A percentile compares a stretch with the other conserved stretches of the same genome.
These are phyloP conservation scores for Eudasyphora cyanicolor DNA, from an alignment of 2,888 invertebrate genomes.

Conservation along the genomic window DNA sequence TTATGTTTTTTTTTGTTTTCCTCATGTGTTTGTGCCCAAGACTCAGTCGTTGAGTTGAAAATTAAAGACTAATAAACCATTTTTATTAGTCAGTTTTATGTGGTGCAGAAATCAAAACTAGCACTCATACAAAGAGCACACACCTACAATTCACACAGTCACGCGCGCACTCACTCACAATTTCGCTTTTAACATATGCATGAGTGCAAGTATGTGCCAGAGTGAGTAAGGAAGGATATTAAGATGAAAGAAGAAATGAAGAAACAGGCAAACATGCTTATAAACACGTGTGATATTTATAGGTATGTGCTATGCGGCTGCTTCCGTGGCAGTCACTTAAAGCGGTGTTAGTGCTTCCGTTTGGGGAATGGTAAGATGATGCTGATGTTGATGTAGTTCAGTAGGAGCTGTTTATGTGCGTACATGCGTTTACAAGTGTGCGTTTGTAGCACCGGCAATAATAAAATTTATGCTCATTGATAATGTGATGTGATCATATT, in stretches of 20 bases:
- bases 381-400: not conserved
- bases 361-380: not conserved
- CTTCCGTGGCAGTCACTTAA: not conserved
- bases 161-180: not conserved
- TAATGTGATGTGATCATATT: constrained; percentile 29
- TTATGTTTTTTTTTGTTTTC: not conserved
- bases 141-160: not conserved
- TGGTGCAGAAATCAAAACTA: constrained; percentile 7
- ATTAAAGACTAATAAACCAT: constrained; percentile 48
- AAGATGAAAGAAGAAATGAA: not conserved
- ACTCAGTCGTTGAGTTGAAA: constrained; percentile 1
- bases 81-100: constrained; percentile 54
- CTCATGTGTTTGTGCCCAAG: not conserved
- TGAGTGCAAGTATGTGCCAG: not conserved
- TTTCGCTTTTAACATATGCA: not conserved
- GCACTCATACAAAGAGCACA: too few relatives aligned
- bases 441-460: too few relatives aligned
- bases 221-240: not conserved
- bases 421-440: too few relatives aligned
- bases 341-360: not conserved
- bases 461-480: constrained; percentile 26
- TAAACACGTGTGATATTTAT: too few relatives aligned
- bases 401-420: not conserved
- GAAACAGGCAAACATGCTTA: not conserved
- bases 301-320: not conserved